These are phyloP conservation scores for Haemorhous mexicanus DNA, from an alignment of 2,113 vertebrate genomes.

Conservation along the genomic window DNA sequence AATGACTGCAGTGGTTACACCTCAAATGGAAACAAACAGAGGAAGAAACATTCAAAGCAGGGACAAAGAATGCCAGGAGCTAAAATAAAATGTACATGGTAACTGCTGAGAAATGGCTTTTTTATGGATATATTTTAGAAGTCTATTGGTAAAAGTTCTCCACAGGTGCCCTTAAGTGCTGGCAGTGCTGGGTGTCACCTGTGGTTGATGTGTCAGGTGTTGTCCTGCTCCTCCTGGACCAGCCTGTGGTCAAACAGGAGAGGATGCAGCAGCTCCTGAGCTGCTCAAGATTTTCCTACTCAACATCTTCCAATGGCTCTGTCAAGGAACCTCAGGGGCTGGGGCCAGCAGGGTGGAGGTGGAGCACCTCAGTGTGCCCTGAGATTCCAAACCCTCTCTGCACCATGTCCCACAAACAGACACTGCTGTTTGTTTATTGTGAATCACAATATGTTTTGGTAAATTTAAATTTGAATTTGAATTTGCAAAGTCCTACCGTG, in stretches of 20 bases:
- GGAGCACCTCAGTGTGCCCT: background rate
- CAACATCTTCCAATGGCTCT: background rate
- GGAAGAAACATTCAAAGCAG: background rate
- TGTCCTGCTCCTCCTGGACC: background rate
- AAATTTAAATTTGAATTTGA: too few relatives aligned
- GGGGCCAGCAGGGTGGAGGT: background rate
- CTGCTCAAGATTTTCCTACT: background rate
- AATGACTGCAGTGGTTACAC: background rate
- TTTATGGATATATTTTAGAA: background rate
- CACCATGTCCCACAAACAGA: rapidly evolving
- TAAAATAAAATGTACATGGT: background rate
- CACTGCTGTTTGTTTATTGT: background rate
- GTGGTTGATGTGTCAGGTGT: background rate
- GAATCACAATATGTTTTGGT: too few relatives aligned
- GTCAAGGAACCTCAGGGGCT: background rate
- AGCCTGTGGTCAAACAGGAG: background rate
- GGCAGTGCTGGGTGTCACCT: background rate
- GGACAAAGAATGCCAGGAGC: background rate
- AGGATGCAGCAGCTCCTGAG: background rate
- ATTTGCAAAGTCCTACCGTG: background rate
- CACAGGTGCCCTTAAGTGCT: background rate
- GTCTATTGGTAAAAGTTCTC: background rate
- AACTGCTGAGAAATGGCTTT: background rate
- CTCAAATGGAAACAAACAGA: background rate
- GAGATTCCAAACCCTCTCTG: background rate